phyloP scores from a whole-genome alignment of 2,888 invertebrate species.

The Hypomecis atomaria region DNA sequence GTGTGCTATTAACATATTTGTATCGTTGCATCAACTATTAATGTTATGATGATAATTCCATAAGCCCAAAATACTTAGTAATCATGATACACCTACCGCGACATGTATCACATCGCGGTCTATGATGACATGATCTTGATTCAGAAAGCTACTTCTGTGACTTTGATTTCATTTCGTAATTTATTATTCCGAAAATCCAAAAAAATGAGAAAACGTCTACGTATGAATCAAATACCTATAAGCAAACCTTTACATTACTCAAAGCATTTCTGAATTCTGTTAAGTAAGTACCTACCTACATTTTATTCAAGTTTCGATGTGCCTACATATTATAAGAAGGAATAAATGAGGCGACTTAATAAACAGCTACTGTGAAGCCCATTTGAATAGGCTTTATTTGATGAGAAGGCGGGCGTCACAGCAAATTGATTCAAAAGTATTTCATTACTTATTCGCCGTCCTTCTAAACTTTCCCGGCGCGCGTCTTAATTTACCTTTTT shows the following conservation, averaged over 20 bases:
- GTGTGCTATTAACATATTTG: too few relatives aligned
- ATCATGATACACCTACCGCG: too few relatives aligned
- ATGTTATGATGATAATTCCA: too few relatives aligned
- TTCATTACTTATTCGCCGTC: slow-evolving; percentile 41
- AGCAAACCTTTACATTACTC: background rate
- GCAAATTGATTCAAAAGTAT: slow-evolving; percentile 43
- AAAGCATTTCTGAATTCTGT: background rate
- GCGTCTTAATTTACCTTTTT: slow-evolving; percentile 44
- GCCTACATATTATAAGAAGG: slow-evolving; percentile 16
- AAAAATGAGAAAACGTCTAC: background rate
- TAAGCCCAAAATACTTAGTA: background rate
- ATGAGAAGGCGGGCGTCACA: slow-evolving; percentile 37
- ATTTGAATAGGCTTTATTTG: slow-evolving; percentile 37
- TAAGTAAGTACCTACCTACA: background rate
- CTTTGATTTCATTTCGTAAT: background rate
- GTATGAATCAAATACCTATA: background rate
- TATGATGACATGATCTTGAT: too few relatives aligned
- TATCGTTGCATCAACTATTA: too few relatives aligned
- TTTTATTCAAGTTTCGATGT: slow-evolving; percentile 1
- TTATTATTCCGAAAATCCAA: background rate
- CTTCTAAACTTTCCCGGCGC: slow-evolving; percentile 36
- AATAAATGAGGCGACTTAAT: slow-evolving; percentile 33
- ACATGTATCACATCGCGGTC: too few relatives aligned
- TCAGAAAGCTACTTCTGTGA: too few relatives aligned
- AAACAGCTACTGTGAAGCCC: slow-evolving; percentile 26